A percentile compares a stretch with the other conserved stretches of the same genome.
Evolutionary conservation across 2,797 vertebrate genomes (phyloP).

Genomic region (Delichon dasypus): DNA sequence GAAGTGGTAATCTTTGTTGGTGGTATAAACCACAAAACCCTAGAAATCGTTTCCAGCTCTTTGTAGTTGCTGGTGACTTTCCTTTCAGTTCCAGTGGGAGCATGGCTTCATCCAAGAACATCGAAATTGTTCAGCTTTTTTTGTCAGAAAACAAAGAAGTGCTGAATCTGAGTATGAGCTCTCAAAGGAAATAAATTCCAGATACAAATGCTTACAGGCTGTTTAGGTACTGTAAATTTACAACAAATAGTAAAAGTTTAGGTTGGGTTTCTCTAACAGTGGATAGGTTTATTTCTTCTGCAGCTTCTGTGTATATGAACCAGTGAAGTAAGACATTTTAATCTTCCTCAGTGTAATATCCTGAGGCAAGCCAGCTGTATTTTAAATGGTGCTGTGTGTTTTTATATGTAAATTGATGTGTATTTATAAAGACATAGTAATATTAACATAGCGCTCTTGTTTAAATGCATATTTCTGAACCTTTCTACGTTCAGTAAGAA

Average conservation of each 20-base stretch:
- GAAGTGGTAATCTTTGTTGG: background rate
- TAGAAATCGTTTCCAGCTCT: background rate
- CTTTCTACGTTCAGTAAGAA: background rate
- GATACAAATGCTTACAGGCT: background rate
- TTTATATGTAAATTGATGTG: background rate
- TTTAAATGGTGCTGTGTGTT: background rate
- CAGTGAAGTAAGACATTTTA: background rate
- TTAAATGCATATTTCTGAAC: background rate
- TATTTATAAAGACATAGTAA: background rate
- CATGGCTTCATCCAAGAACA: background rate
- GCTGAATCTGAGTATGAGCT: background rate
- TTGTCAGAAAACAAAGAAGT: background rate
- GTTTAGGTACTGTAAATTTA: background rate
- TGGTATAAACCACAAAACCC: background rate
- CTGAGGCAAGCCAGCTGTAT: constrained; percentile 17
- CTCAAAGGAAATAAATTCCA: background rate
- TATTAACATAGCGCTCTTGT: background rate
- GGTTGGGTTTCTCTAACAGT: background rate
- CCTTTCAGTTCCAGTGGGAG: background rate
- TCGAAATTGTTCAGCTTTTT: background rate
- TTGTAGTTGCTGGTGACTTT: background rate
- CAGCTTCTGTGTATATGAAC: background rate
- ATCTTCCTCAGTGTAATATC: background rate
- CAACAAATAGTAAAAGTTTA: background rate
- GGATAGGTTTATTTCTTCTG: background rate